Percentiles rank a stretch among this genome's conserved stretches.
Evolutionary conservation across 2,797 vertebrate species (phyloP).

Genomic region (Prionace glauca): DNA sequence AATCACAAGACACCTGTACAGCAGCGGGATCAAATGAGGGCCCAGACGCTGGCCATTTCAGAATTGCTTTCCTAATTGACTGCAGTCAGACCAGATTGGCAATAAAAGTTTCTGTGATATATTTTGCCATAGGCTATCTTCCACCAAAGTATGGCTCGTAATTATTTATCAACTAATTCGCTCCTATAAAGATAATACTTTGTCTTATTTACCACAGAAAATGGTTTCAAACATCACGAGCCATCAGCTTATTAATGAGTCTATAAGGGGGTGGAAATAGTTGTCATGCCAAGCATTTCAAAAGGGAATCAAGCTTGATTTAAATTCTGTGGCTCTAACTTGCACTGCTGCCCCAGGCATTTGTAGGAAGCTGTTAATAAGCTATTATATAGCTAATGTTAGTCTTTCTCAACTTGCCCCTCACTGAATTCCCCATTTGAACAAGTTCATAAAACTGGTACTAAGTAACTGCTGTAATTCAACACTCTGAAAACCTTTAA

Average conservation of each 20-base stretch:
- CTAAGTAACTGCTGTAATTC: neutral
- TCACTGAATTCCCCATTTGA: neutral
- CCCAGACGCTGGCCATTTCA: conserved; percentile 42
- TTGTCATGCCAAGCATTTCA: neutral
- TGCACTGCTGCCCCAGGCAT: neutral
- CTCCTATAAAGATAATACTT: neutral
- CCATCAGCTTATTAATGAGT: conserved; percentile 22
- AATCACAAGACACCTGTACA: neutral
- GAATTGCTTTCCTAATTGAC: conserved; percentile 50
- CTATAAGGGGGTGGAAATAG: neutral
- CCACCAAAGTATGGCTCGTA: neutral
- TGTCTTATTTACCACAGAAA: neutral
- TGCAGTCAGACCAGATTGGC: conserved; percentile 45
- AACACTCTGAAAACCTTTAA: neutral
- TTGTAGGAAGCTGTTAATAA: neutral
- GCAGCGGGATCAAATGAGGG: neutral
- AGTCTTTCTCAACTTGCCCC: neutral
- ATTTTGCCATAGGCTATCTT: neutral
- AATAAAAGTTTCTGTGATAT: conserved; percentile 44
- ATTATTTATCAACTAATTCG: conserved; percentile 17
- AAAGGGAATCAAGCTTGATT: neutral
- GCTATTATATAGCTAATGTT: neutral
- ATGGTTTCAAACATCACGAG: neutral
- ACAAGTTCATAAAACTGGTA: neutral
- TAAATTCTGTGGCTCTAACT: neutral